A percentile compares a stretch with the other conserved stretches of the same genome.
Evolutionary conservation across 1,140 invertebrate species (phyloP).

Genomic region (Ephestia elutella): DNA sequence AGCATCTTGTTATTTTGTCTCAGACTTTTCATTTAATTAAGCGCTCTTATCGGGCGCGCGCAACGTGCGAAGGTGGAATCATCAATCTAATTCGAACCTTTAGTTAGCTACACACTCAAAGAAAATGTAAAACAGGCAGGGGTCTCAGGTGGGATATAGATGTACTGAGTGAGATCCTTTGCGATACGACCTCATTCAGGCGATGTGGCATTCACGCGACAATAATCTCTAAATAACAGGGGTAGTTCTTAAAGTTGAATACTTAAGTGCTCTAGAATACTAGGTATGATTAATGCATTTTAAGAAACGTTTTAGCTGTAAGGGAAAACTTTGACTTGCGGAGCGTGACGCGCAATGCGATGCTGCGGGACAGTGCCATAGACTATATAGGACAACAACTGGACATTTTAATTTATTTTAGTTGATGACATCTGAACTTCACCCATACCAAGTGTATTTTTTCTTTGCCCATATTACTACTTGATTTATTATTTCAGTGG

Average conservation of each 20-base stretch:
- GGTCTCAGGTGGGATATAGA: not conserved
- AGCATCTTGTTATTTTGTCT: slow-evolving; percentile 42
- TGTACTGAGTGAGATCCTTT: slow-evolving; percentile 17
- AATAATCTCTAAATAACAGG: slow-evolving; percentile 29
- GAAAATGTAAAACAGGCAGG: slow-evolving; percentile 32
- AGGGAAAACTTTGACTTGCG: slow-evolving; percentile 43
- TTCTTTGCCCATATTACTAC: too few relatives aligned
- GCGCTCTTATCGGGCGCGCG: slow-evolving; percentile 36
- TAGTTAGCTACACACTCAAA: slow-evolving; percentile 19
- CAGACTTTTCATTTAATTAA: slow-evolving; percentile 52
- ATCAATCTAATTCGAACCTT: slow-evolving; percentile 10
- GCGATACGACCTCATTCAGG: slow-evolving; percentile 26
- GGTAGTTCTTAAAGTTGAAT: slow-evolving; percentile 26
- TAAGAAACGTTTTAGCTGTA: slow-evolving; percentile 48
- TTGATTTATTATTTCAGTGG: too few relatives aligned
- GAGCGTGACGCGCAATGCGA: slow-evolving; percentile 32
- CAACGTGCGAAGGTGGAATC: slow-evolving; percentile 4
- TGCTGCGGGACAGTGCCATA: slow-evolving; percentile 19
- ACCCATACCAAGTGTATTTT: too few relatives aligned
- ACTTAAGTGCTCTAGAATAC: slow-evolving; percentile 21
- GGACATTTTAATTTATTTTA: not conserved
- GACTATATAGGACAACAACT: not conserved
- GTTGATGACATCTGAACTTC: too few relatives aligned
- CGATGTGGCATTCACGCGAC: slow-evolving; percentile 19
- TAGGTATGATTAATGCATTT: slow-evolving; percentile 57